Percentiles rank a stretch among this genome's conserved stretches.
Evolutionary conservation across 2,888 invertebrate genomes (phyloP).

Genomic region (Tetragonula carbonaria): DNA sequence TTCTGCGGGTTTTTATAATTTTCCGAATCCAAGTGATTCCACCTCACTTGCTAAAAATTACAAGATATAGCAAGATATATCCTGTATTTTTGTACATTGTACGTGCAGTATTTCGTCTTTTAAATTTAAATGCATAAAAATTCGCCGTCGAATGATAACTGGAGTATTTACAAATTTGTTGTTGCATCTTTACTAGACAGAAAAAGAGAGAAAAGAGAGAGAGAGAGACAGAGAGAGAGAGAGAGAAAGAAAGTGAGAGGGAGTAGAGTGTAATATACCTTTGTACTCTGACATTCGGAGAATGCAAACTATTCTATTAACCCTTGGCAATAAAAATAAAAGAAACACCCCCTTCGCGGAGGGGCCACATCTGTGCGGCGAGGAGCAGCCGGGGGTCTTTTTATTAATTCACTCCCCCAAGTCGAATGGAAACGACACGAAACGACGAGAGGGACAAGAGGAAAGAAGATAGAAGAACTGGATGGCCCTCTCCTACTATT

Average conservation of each 20-base stretch:
- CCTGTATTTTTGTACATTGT: no score
- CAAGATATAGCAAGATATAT: no score
- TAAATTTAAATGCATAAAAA: no score
- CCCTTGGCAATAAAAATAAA: slow-evolving; percentile 80
- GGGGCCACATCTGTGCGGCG: slow-evolving; percentile 75
- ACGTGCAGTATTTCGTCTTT: no score
- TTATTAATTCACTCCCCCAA: slow-evolving; percentile 83
- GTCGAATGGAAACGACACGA: slow-evolving; percentile 70
- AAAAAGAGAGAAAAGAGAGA: background rate
- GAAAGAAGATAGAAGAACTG: slow-evolving; percentile 52
- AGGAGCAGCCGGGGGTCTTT: slow-evolving; percentile 76
- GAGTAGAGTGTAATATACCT: slow-evolving; percentile 49
- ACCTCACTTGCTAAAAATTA: no score
- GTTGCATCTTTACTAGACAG: no score
- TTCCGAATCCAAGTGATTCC: no score
- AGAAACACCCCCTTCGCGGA: slow-evolving; percentile 77
- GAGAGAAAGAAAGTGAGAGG: background rate
- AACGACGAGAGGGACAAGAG: slow-evolving; percentile 47
- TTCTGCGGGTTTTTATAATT: no score
- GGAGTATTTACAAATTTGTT: no score
- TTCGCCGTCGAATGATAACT: no score
- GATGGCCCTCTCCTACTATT: slow-evolving; percentile 75
- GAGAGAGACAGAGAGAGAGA: background rate
- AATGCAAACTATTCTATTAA: slow-evolving; percentile 79
- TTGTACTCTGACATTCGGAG: slow-evolving; percentile 57